These are phyloP conservation scores for Microtus pennsylvanicus DNA, from an alignment of 2,113 vertebrate genomes.

Conservation along the genomic window DNA sequence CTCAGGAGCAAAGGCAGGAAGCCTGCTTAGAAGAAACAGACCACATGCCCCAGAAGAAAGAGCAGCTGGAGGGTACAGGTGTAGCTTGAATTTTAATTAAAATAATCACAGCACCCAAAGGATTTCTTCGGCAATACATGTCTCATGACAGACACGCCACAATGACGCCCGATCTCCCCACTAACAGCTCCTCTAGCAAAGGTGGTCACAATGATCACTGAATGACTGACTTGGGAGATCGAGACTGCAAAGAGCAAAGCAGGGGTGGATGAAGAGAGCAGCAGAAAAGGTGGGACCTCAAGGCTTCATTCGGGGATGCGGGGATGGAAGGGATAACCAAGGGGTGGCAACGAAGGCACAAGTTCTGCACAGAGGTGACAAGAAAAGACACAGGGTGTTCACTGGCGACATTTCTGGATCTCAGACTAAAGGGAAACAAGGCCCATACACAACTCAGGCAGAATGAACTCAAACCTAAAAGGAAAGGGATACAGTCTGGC, in stretches of 20 bases:
- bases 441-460: not conserved
- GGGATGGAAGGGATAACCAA: not conserved
- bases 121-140: not conserved
- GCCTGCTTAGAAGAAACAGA: not conserved
- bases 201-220: rapidly evolving
- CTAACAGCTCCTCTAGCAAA: not conserved
- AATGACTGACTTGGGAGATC: not conserved
- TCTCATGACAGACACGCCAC: not conserved
- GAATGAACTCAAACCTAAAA: not conserved
- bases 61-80: not conserved
- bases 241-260: not conserved
- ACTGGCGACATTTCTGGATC: not conserved
- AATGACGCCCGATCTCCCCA: not conserved
- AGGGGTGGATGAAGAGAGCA: not conserved
- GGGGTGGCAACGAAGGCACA: not conserved
- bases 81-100: slow-evolving; percentile 21
- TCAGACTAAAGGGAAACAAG: not conserved
- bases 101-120: not conserved
- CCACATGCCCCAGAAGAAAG: not conserved
- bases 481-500: not conserved
- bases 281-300: rapidly evolving
- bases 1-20: not conserved
- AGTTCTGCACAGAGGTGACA: not conserved
- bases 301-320: too few relatives aligned
- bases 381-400: not conserved